phyloP scores from a whole-genome alignment of 2,797 vertebrate genomes.

The Psittacula derbiana region DNA sequence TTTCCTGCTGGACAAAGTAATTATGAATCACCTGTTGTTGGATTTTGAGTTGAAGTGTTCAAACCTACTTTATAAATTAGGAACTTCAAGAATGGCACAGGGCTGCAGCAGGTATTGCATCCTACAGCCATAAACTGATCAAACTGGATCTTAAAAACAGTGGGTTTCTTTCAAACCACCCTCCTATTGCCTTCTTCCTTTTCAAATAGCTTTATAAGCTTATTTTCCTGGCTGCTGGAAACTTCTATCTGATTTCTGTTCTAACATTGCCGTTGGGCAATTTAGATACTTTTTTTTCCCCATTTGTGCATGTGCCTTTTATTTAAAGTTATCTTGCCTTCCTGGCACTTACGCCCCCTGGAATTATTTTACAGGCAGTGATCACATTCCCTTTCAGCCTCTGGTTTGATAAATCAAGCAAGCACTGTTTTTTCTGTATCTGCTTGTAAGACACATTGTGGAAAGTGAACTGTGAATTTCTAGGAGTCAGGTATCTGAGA shows the following conservation, averaged over 20 bases:
- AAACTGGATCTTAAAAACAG: neutral
- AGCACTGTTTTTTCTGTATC: neutral
- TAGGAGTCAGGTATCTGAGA: neutral
- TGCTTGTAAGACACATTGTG: neutral
- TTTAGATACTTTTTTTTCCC: neutral
- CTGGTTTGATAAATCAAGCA: neutral
- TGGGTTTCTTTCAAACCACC: neutral
- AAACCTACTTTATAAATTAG: neutral
- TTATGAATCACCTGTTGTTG: neutral
- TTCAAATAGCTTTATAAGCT: neutral
- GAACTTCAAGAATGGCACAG: neutral
- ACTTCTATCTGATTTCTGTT: neutral
- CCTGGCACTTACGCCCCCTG: neutral
- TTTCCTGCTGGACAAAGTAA: neutral
- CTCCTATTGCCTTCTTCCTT: neutral
- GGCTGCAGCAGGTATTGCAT: neutral
- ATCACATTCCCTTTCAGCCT: neutral
- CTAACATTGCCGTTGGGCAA: neutral
- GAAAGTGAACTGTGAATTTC: constrained; percentile 24
- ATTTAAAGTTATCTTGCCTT: constrained; percentile 45
- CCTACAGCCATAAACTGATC: neutral
- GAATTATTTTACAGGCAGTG: constrained; percentile 1
- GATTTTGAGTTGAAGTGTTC: neutral
- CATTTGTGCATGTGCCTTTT: constrained; percentile 8
- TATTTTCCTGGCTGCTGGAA: neutral